These are phyloP conservation scores for Thymelicus sylvestris DNA, from an alignment of 2,888 invertebrate species.

Conservation along the genomic window DNA sequence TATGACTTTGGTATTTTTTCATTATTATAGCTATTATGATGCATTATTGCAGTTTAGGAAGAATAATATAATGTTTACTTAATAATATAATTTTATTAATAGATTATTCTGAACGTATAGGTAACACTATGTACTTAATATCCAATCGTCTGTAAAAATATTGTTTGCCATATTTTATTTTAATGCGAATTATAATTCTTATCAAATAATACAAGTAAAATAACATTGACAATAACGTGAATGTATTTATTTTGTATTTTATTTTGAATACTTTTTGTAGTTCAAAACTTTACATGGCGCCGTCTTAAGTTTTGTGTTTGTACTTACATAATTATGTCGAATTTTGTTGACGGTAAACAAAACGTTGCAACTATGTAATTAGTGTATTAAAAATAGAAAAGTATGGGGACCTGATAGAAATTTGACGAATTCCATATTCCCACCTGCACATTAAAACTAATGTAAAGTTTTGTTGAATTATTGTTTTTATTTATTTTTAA, in stretches of 20 bases:
- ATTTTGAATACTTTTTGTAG: too few species aligned
- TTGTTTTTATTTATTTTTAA: slow-evolving; percentile 27
- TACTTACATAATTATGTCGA: slow-evolving; percentile 1
- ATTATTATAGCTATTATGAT: background rate
- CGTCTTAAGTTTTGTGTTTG: background rate
- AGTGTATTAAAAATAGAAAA: background rate
- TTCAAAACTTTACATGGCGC: background rate
- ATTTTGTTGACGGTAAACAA: background rate
- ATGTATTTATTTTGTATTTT: too few species aligned
- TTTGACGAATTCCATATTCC: slow-evolving; percentile 31
- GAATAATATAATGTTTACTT: background rate
- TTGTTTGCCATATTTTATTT: slow-evolving; percentile 3
- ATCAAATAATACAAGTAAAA: too few species aligned
- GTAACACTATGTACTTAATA: background rate
- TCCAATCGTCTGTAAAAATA: background rate
- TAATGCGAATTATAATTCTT: background rate
- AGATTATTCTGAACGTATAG: background rate
- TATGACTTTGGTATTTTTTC: background rate
- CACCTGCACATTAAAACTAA: slow-evolving; percentile 17
- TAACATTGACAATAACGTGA: too few species aligned
- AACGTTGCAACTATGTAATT: too few species aligned
- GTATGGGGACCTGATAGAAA: slow-evolving; percentile 37
- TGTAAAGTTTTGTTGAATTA: background rate
- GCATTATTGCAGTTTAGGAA: background rate
- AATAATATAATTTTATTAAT: background rate